Evolutionary conservation across 1,140 invertebrate species (phyloP), one percentile per base, ranked within the genome.

Genomic region (Megalonaias nervosa): DNA sequence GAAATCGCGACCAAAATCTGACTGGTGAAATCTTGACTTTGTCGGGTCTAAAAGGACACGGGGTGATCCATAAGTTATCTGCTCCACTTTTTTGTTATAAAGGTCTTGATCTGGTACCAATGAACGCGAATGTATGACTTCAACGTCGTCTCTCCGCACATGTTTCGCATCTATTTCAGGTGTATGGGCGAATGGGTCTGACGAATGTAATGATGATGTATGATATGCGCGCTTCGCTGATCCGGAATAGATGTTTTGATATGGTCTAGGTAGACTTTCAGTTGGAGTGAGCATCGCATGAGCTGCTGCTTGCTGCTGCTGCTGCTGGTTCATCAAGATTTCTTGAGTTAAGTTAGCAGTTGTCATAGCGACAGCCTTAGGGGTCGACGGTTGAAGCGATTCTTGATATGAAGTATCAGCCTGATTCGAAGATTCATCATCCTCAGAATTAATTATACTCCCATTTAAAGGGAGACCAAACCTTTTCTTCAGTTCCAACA

Each of bases 401-500:
- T 26, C 59, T 17, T 31, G 23, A 56, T 38, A 16, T 19, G 67
- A 48, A 19, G 16, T 57, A 2, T 61, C 38, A 68, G 48, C 31
- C 16, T 48, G 64, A 57, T 56, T 21, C 16, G 48, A 64, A 16
- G 23, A 57, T 56, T 81, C 76, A 23, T 83, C 83, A 19, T 74
- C 73, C 3, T 75, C 75, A 16, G 73, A 48, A 6, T 48, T 48
- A 9, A 48, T 67, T 55, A 84, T 76, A 9, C 74, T 78, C 58
- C 85, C 81, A 23, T 85, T 83, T 1, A 84, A 76, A 57, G 88
- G 83, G 75, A 98, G 96, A 12, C 97, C 97, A 86, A 95, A 99
- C 86, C 98, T 97, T 81, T 98, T 97, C 79, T 96, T 96, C 67
- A 99, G 96, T 6, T 97, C 96, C 75, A 95, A 94, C 16, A 99